Base-by-base conservation (phyloP, 2,113 vertebrate genomes). In the Deroptyus accipitrinus region DNA sequence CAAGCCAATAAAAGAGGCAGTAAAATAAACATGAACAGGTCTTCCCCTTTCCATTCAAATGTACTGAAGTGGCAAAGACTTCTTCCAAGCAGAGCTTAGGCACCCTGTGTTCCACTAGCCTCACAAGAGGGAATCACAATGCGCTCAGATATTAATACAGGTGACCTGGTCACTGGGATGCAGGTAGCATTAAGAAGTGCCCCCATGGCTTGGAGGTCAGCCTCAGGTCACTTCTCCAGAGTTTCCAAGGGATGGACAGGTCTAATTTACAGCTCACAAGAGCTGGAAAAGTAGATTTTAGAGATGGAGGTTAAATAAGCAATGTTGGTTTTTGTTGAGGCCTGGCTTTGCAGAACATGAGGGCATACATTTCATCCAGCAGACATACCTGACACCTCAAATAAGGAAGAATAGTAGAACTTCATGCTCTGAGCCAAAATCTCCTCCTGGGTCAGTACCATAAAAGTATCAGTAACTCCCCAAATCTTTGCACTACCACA, bases 21-120 rank as follows among this genome's bases (percentile, higher is more conserved):
- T 97, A 98, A 98, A 98, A 98, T 98, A 98, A 98, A 99, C 98
- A 98, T 15, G 88, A 93, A 94, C 87, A 96, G 94, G 96, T 95
- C 96, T 97, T 97, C 97, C 97, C 96, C 96, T 92, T 97, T 94
- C 98, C 98, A 98, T 96, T 96, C 97, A 98, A 98, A 98, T 10
- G 97, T 98, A 98, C 97, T 97, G 98, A 97, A 97, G 97, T 97
- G 97, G 92, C 96, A 97, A 96, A 94, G 90, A 72, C 93, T 97
- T 97, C 91, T 96, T 92, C 92, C 75, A 86, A 72, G 95, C 61
- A 23, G 94, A 96, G 93, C 95, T 95, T 79, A 82, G 96, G 76
- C 91, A 95, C 93, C 97, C 83, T 88, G 96, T 83, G 97, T 98
- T 98, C 98, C 98, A 97, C 83, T 96, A 97, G 97, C 93, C 95